Percentiles rank a stretch among this genome's conserved stretches.
Conservation (phyloP, 1,140 invertebrate genomes). For the Centruroides sculpturatus region DNA sequence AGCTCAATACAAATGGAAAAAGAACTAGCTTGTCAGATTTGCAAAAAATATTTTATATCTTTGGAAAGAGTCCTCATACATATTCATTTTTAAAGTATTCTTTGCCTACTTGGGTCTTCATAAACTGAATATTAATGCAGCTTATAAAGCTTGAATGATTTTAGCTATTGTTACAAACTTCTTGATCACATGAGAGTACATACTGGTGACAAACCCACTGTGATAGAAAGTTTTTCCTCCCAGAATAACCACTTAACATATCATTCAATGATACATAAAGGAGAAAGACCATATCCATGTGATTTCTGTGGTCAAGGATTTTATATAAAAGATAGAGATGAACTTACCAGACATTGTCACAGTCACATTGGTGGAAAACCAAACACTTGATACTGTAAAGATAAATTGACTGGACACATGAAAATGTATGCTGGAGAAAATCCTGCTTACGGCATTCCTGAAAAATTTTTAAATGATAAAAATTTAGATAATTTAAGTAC, state of each 20-base stretch:
- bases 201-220: slow-evolving; percentile 23
- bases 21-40: slow-evolving; percentile 18
- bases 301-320: slow-evolving; percentile 71
- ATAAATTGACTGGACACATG: too few species aligned
- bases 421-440: too few species aligned
- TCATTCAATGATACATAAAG: slow-evolving; percentile 55
- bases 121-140: background rate
- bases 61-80: slow-evolving; percentile 21
- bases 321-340: slow-evolving; percentile 62
- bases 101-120: too few species aligned
- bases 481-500: background rate
- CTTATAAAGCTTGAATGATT: slow-evolving; percentile 18
- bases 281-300: slow-evolving; percentile 75
- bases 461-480: background rate
- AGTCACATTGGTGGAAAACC: slow-evolving; percentile 44
- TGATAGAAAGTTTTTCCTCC: slow-evolving; percentile 21
- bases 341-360: slow-evolving; percentile 55
- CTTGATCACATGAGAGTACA: slow-evolving; percentile 22
- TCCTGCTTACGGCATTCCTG: too few species aligned
- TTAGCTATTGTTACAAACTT: slow-evolving; percentile 23
- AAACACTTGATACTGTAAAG: background rate
- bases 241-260: slow-evolving; percentile 23
- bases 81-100: slow-evolving; percentile 3
- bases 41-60: slow-evolving; percentile 21
- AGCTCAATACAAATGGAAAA: slow-evolving; percentile 17